phyloP scores from a whole-genome alignment of 2,113 vertebrate species.

The Rhabdomys dilectus region DNA sequence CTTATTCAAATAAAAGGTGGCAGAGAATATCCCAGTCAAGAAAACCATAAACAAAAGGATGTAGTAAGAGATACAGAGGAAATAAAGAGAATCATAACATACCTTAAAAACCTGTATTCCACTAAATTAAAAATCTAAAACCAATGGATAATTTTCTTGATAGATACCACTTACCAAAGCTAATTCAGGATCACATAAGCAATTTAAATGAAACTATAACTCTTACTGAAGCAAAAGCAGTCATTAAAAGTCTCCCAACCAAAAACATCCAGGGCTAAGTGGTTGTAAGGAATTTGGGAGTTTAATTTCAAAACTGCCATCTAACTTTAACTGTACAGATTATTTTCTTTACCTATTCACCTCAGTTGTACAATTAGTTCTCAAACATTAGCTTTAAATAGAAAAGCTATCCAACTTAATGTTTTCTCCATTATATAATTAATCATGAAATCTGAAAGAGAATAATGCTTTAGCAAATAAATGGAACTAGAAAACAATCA shows the following conservation, averaged over 20 bases:
- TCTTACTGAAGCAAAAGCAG: background rate
- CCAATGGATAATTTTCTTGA: background rate
- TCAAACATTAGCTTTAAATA: background rate
- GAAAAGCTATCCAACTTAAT: background rate
- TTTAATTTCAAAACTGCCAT: slow-evolving; percentile 22
- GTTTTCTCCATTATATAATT: background rate
- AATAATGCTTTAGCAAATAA: background rate
- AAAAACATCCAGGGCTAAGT: background rate
- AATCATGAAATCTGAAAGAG: background rate
- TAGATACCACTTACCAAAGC: background rate
- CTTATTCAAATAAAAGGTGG: background rate
- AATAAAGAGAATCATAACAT: background rate
- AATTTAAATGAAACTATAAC: background rate
- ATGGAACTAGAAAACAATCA: background rate
- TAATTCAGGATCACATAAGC: background rate
- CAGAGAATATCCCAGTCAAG: background rate
- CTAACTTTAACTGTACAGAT: slow-evolving; percentile 44
- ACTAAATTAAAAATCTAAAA: background rate
- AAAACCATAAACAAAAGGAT: background rate
- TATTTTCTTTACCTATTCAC: background rate
- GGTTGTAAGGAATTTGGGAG: background rate
- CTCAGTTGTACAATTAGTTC: background rate
- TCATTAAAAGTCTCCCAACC: background rate
- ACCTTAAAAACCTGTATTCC: background rate
- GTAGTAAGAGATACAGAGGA: background rate